Base-by-base conservation (phyloP, 2,888 invertebrate genomes). In the Brachyopa scutellaris region DNA sequence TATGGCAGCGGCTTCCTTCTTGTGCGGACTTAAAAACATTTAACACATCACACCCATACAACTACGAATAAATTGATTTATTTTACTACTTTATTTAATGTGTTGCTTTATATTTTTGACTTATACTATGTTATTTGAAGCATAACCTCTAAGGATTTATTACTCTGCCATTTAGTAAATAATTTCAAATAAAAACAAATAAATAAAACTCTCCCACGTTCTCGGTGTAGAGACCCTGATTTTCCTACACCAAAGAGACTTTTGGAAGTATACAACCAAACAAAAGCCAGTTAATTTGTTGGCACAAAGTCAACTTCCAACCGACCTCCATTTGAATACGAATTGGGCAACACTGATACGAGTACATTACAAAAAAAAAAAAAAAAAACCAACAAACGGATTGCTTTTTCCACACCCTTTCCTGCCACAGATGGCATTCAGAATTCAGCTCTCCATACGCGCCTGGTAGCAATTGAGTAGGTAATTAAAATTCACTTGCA, bases 261-360 rank as follows among this genome's bases (percentile, higher is more conserved):
- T 40, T 47, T 62, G 47, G 8, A 19, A 33, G 26, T 23, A 31
- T 19, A 55, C n/a, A 47, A 21, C 4, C 13, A 70, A 66, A 66
- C 59, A 53, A 31, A 53, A 59, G 62, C 29, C 38, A 64, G 64
- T 8, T 36, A 72, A 59, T 66, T 72, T 72, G 53, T 59, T 66
- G 42, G 59, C 59, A 78, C 45, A 79, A 72, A 72, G 69, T 66
- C 64, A 59, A 79, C 66, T 79, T 45, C 47, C 59, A n/a, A n/a
- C 29, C 33, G 66, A 15, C 72, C 61, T 73, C 73, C 66, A 72
- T 73, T 66, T 53, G 59, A 74, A 51, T 66, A 53, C 42, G 8
- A 53, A 72, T 66, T 73, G 66, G 66, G 38, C 73, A 79, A 79
- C 31, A 47, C 40, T 23, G n/a, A n/a, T n/a, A n/a, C n/a, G n/a